Evolutionary conservation across 1,140 invertebrate species (phyloP).

Genomic region (Sitobion miscanthi): DNA sequence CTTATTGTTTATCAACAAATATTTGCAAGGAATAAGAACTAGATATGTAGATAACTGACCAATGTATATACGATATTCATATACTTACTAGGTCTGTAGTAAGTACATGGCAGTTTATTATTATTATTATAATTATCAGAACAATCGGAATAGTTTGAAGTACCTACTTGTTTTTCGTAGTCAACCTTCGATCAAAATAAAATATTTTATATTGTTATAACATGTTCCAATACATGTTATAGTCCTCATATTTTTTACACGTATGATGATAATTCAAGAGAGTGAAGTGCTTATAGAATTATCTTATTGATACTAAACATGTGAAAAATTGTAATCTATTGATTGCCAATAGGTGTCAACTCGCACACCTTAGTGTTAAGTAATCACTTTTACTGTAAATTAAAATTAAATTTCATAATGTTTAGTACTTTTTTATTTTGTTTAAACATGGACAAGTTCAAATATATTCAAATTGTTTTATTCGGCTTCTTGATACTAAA

Average conservation of each 20-base stretch:
- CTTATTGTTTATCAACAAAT: neutral
- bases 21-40: neutral
- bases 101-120: neutral
- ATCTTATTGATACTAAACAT: conserved; percentile 8
- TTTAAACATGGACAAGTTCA: neutral
- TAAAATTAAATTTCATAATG: neutral
- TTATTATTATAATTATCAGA: neutral
- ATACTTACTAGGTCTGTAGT: neutral
- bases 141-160: neutral
- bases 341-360: neutral
- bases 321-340: neutral
- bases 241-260: neutral
- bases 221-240: neutral
- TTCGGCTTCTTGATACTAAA: neutral
- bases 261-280: neutral
- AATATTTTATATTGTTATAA: neutral
- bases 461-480: conserved; percentile 23
- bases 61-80: neutral
- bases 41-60: neutral
- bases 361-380: neutral
- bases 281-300: conserved; percentile 4
- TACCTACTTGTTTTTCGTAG: neutral
- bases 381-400: neutral
- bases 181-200: conserved; percentile 19
- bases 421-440: neutral